These are phyloP conservation scores for Torymus texanus DNA, from an alignment of 2,888 invertebrate species.

Conservation along the genomic window DNA sequence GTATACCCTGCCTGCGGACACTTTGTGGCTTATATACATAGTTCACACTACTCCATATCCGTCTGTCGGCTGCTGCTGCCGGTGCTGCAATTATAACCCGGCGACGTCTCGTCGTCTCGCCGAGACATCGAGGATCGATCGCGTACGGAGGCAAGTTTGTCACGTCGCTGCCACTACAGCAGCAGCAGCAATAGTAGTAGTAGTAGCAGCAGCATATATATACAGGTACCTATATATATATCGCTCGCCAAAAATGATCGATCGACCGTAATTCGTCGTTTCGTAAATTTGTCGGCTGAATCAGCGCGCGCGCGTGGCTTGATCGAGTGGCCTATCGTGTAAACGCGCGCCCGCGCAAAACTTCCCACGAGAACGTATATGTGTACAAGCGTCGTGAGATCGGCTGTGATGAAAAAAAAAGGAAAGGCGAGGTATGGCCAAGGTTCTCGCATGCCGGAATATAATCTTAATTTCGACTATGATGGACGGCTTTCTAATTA, in stretches of 20 bases:
- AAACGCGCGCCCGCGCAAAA: not conserved
- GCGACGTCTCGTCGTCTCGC: not conserved
- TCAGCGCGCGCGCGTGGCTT: slow-evolving; percentile 12
- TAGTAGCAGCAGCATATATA: too few relatives aligned
- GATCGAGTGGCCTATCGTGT: slow-evolving; percentile 51
- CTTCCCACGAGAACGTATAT: not conserved
- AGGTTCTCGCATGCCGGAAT: too few relatives aligned
- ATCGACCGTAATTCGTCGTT: slow-evolving; percentile 25
- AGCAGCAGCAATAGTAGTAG: too few relatives aligned
- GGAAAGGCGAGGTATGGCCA: too few relatives aligned
- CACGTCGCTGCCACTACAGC: not conserved
- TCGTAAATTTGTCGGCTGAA: slow-evolving; percentile 28
- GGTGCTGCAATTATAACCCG: too few relatives aligned
- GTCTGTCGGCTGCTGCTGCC: too few relatives aligned
- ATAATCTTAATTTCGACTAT: slow-evolving; percentile 47
- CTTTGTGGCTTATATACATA: too few relatives aligned
- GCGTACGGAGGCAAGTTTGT: slow-evolving; percentile 7
- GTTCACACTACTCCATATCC: too few relatives aligned
- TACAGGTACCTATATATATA: not conserved
- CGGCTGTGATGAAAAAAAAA: too few relatives aligned
- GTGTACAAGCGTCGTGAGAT: not conserved
- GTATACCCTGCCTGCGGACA: too few relatives aligned
- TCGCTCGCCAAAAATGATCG: slow-evolving; percentile 31
- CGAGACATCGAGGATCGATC: slow-evolving; percentile 2
- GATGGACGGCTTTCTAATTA: slow-evolving; percentile 54